Percentiles rank a stretch among this genome's conserved stretches.
These are phyloP conservation scores for Drosophila longiperda DNA, from an alignment of 2,888 invertebrate genomes.

Conservation along the genomic window DNA sequence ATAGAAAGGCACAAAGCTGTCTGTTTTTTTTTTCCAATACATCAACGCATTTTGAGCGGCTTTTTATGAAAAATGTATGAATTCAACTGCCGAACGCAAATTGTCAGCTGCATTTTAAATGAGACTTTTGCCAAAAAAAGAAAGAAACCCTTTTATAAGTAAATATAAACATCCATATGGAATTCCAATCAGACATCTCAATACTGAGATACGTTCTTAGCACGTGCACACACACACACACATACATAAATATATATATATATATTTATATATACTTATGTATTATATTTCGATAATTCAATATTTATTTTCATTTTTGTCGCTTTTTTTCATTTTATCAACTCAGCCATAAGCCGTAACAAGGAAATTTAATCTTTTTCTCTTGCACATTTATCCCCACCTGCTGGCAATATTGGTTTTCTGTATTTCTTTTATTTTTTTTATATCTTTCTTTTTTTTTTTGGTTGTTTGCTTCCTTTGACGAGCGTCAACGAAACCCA, in stretches of 20 bases:
- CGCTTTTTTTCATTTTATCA: slow-evolving; percentile 52
- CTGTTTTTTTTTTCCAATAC: slow-evolving; percentile 44
- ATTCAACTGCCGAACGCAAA: slow-evolving; percentile 56
- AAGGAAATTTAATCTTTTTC: slow-evolving; percentile 78
- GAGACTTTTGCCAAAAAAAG: slow-evolving; percentile 31
- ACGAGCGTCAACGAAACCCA: slow-evolving; percentile 63
- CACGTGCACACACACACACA: neutral
- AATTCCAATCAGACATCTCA: slow-evolving; percentile 23
- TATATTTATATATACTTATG: slow-evolving; percentile 26
- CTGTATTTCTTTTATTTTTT: slow-evolving; percentile 18
- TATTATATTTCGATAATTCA: slow-evolving; percentile 78
- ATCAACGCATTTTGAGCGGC: slow-evolving; percentile 55
- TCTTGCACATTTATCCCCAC: slow-evolving; percentile 42
- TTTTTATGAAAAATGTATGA: slow-evolving; percentile 61
- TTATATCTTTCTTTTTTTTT: slow-evolving; percentile 8
- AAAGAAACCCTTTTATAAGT: slow-evolving; percentile 57
- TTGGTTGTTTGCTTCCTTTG: slow-evolving; percentile 39
- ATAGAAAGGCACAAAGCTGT: slow-evolving; percentile 28
- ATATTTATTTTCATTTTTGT: slow-evolving; percentile 72
- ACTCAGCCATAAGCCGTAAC: slow-evolving; percentile 62
- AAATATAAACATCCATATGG: slow-evolving; percentile 29
- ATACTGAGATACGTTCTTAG: slow-evolving; percentile 18
- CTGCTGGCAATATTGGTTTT: slow-evolving; percentile 45
- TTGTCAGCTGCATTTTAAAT: slow-evolving; percentile 70
- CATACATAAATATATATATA: neutral